phyloP scores from a whole-genome alignment of 2,888 invertebrate species.

The Ennomos quercinarius region DNA sequence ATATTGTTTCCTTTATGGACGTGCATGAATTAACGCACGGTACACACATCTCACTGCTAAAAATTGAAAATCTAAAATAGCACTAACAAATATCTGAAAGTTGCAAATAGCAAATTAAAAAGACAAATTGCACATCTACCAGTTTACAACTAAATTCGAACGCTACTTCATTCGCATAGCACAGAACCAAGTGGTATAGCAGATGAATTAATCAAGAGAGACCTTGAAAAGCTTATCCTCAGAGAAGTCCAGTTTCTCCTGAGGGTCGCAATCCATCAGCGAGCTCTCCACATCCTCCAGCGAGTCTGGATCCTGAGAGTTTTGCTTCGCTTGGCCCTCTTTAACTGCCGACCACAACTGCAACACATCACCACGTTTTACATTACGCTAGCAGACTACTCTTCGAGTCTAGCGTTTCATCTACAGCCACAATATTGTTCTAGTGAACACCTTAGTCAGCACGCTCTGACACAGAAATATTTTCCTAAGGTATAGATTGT shows the following conservation, averaged over 20 bases:
- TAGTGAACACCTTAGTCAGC: too few relatives aligned
- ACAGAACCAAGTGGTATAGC: neutral
- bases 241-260: slow-evolving; percentile 70
- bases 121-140: too few relatives aligned
- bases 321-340: slow-evolving; percentile 72
- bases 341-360: slow-evolving; percentile 77
- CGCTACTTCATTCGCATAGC: neutral
- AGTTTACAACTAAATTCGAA: neutral
- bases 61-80: too few relatives aligned
- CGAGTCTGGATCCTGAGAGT: slow-evolving; percentile 73
- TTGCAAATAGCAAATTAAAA: too few relatives aligned
- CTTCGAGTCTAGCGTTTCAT: neutral
- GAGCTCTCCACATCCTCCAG: slow-evolving; percentile 75
- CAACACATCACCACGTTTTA: slow-evolving; percentile 20
- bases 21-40: too few relatives aligned
- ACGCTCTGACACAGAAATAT: too few relatives aligned
- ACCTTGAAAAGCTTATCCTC: slow-evolving; percentile 73
- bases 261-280: slow-evolving; percentile 79
- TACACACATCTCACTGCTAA: too few relatives aligned
- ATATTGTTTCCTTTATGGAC: too few relatives aligned
- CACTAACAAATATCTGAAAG: too few relatives aligned
- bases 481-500: too few relatives aligned
- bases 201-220: slow-evolving; percentile 7
- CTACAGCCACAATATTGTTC: too few relatives aligned
- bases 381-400: neutral